These are phyloP conservation scores for Venusia cambrica DNA, from an alignment of 2,888 invertebrate species.

Conservation along the genomic window DNA sequence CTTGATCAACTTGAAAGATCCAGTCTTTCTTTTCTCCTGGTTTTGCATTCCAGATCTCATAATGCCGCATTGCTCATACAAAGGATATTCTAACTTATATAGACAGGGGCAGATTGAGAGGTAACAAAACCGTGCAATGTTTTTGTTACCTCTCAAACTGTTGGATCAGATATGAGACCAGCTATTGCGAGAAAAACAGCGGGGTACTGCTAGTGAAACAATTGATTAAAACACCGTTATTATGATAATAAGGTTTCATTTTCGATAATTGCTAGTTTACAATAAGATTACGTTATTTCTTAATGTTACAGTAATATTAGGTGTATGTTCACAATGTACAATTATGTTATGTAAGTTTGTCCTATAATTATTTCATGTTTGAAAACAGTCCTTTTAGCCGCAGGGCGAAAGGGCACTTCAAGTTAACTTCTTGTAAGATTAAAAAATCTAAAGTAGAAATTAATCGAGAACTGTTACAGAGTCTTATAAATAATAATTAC, in stretches of 20 bases:
- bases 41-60: too few relatives aligned
- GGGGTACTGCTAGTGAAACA: neutral
- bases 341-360: slow-evolving; percentile 60
- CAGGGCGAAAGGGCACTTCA: slow-evolving; percentile 75
- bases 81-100: too few relatives aligned
- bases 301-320: slow-evolving; percentile 55
- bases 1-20: too few relatives aligned
- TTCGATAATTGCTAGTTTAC: slow-evolving; percentile 79
- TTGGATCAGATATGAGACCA: too few relatives aligned
- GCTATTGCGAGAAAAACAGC: too few relatives aligned
- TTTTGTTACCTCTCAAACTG: too few relatives aligned
- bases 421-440: slow-evolving; percentile 52
- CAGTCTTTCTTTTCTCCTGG: too few relatives aligned
- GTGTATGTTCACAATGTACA: slow-evolving; percentile 80
- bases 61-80: too few relatives aligned
- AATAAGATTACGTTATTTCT: slow-evolving; percentile 66
- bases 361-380: slow-evolving; percentile 70
- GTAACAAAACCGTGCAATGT: too few relatives aligned
- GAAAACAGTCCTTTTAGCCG: slow-evolving; percentile 72
- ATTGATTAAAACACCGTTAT: slow-evolving; percentile 64
- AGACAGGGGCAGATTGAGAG: too few relatives aligned
- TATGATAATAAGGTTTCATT: slow-evolving; percentile 82
- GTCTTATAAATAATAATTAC: slow-evolving; percentile 25
- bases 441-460: slow-evolving; percentile 42
- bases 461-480: slow-evolving; percentile 41